Conservation (phyloP, 2,797 vertebrate species). For the Acrocephalus scirpaceus region DNA sequence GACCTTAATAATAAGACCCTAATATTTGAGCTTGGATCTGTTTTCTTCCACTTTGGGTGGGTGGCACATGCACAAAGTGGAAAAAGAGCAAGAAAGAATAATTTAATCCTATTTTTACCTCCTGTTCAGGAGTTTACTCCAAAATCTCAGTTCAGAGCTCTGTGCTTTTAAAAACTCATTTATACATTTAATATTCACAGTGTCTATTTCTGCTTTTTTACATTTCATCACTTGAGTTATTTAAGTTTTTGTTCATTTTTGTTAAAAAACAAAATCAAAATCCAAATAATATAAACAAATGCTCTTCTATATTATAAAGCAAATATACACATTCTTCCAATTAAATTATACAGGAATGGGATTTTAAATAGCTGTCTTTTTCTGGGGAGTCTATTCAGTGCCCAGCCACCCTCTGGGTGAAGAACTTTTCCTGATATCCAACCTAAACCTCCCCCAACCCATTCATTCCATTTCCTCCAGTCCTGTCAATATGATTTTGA, state of each 20-base stretch:
- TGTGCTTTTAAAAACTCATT: background rate
- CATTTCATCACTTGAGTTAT: background rate
- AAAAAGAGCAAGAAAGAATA: background rate
- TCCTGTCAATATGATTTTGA: background rate
- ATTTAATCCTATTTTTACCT: background rate
- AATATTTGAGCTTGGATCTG: background rate
- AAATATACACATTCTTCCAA: background rate
- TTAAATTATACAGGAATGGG: background rate
- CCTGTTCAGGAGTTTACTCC: background rate
- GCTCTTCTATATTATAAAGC: background rate
- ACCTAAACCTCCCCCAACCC: background rate
- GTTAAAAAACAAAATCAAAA: background rate
- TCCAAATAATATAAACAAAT: background rate
- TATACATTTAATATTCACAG: background rate
- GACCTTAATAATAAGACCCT: background rate
- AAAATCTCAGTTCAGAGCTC: background rate
- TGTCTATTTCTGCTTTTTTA: background rate
- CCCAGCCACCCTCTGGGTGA: accelerated
- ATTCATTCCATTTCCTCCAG: accelerated
- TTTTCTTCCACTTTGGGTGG: background rate
- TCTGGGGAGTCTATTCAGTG: background rate
- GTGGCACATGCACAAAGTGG: background rate
- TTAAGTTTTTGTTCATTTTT: accelerated
- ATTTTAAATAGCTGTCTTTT: background rate
- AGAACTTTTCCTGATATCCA: background rate